phyloP scores from a whole-genome alignment of 2,113 vertebrate species.

The Corythoichthys haematopterus region DNA sequence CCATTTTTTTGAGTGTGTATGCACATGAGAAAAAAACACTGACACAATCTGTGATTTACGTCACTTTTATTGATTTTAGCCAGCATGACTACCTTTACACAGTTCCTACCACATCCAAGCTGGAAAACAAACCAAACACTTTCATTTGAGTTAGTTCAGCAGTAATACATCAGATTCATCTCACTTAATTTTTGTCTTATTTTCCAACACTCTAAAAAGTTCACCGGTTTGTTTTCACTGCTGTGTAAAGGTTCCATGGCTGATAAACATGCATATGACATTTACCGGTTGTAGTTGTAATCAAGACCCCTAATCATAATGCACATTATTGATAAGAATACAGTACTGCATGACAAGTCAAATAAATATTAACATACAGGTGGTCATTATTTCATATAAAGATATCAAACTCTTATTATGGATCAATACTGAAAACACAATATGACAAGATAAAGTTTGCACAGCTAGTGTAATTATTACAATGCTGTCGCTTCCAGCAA shows the following conservation, averaged over 20 bases:
- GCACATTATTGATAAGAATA: conserved; percentile 90
- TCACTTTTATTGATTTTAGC: conserved; percentile 87
- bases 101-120: conserved; percentile 72
- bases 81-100: conserved; percentile 87
- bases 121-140: conserved; percentile 70
- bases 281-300: conserved; percentile 76
- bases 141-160: conserved; percentile 67
- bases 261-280: conserved; percentile 90
- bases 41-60: conserved; percentile 54
- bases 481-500: conserved; percentile 89
- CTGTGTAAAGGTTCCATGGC: conserved; percentile 92
- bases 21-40: conserved; percentile 16
- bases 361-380: conserved; percentile 97
- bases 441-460: conserved; percentile 84
- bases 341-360: conserved; percentile 93
- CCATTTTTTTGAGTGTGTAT: no score
- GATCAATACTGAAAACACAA: conserved; percentile 95
- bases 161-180: conserved; percentile 64
- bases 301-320: conserved; percentile 88
- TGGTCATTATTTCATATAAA: conserved; percentile 85
- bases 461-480: conserved; percentile 82
- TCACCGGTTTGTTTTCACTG: conserved; percentile 69
- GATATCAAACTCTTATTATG: conserved; percentile 86
- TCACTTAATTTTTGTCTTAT: conserved; percentile 43
- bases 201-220: conserved; percentile 44